A percentile compares a stretch with the other conserved stretches of the same genome.
Conservation (phyloP, 2,888 invertebrate species). For the Cryptocheilus praepositus region DNA sequence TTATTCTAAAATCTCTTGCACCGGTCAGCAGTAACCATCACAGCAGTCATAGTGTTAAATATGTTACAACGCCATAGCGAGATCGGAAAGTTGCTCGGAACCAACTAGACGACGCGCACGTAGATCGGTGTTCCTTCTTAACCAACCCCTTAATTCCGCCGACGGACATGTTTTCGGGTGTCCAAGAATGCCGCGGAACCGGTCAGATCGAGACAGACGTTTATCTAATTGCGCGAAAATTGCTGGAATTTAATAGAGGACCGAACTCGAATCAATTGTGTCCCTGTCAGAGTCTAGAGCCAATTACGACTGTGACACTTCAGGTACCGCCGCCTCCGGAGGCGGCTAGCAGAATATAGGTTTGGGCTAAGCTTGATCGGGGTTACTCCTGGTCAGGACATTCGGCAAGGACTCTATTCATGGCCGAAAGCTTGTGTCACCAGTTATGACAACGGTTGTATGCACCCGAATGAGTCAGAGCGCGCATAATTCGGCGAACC, state of each 20-base stretch:
- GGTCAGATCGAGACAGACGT: background rate
- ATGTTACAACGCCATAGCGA: too few relatives aligned
- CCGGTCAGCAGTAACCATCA: too few relatives aligned
- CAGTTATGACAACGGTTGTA: conserved; percentile 43
- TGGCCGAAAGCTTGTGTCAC: conserved; percentile 45
- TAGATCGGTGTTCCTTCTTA: too few relatives aligned
- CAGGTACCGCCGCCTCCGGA: conserved; percentile 28
- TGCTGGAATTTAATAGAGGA: background rate
- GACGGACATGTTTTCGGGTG: too few relatives aligned
- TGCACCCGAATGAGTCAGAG: conserved; percentile 42
- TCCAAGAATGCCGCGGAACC: too few relatives aligned
- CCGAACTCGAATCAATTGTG: conserved; percentile 25
- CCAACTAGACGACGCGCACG: too few relatives aligned
- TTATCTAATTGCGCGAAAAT: conserved; percentile 2
- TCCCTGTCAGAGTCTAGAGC: too few relatives aligned
- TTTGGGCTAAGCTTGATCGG: conserved; percentile 25
- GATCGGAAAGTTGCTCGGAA: too few relatives aligned
- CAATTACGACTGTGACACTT: conserved; percentile 41
- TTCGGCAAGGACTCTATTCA: conserved; percentile 42
- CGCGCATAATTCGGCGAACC: conserved; percentile 38
- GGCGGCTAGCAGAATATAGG: conserved; percentile 5
- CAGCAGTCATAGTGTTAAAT: too few relatives aligned
- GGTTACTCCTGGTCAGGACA: conserved; percentile 32
- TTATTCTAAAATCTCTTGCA: too few relatives aligned
- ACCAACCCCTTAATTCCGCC: too few relatives aligned